Evolutionary conservation across 2,113 vertebrate species (phyloP).

Genomic region (Erinaceus europaeus): DNA sequence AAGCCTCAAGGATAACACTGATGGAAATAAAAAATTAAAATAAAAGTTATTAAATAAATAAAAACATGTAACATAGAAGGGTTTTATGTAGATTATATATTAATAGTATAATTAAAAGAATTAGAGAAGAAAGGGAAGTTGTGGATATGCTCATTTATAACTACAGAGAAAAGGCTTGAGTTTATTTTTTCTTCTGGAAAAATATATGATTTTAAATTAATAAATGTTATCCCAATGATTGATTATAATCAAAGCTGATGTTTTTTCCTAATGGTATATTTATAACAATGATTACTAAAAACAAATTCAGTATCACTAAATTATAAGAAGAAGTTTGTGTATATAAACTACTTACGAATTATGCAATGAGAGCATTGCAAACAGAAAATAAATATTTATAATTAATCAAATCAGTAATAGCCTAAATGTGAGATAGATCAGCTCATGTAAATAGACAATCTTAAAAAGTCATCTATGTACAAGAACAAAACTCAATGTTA

Average conservation of each 20-base stretch:
- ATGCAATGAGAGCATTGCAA: no score
- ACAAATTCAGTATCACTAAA: background rate
- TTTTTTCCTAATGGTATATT: background rate
- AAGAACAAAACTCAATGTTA: no score
- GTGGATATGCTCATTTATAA: background rate
- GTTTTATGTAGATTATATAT: background rate
- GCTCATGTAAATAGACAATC: no score
- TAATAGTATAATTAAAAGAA: background rate
- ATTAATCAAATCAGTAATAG: no score
- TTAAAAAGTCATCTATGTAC: no score
- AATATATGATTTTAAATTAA: background rate
- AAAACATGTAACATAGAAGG: background rate
- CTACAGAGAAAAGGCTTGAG: background rate
- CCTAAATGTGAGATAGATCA: no score
- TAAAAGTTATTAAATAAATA: no score
- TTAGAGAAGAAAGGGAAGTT: background rate
- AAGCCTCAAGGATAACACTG: no score
- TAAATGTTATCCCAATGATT: background rate
- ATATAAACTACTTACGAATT: no score
- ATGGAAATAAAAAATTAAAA: no score
- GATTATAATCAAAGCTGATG: background rate
- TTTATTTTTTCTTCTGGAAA: no score
- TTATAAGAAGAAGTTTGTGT: constrained; percentile 83
- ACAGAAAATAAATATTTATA: no score
- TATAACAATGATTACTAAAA: background rate